These are phyloP conservation scores for Paratilapia polleni DNA, from an alignment of 2,113 vertebrate species.

Conservation along the genomic window DNA sequence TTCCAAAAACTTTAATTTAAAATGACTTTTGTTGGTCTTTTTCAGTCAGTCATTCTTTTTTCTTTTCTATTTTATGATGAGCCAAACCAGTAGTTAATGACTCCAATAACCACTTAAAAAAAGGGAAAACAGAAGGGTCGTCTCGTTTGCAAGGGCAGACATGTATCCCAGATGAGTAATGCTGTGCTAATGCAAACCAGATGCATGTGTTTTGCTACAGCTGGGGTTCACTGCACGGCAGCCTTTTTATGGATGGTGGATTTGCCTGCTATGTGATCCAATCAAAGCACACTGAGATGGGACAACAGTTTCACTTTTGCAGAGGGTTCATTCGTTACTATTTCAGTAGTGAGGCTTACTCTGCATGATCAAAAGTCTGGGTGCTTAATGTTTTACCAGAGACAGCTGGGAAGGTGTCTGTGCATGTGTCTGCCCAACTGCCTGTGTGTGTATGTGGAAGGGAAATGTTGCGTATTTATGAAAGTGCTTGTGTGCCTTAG, in stretches of 20 bases:
- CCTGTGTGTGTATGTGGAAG: not conserved
- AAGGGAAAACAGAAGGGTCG: constrained; percentile 57
- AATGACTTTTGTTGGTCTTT: not conserved
- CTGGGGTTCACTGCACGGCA: constrained; percentile 26
- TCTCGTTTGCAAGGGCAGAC: constrained; percentile 26
- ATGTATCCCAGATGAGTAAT: constrained; percentile 49
- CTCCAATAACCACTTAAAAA: constrained; percentile 60
- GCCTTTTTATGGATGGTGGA: constrained; percentile 33
- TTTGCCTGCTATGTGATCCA: constrained; percentile 38
- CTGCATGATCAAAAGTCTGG: constrained; percentile 58
- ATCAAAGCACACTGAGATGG: constrained; percentile 44
- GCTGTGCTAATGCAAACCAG: constrained; percentile 59
- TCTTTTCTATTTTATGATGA: constrained; percentile 43
- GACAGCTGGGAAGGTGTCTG: constrained; percentile 47
- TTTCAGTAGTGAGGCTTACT: constrained; percentile 53
- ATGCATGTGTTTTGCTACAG: constrained; percentile 48
- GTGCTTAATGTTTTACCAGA: constrained; percentile 59
- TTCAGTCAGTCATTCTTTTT: constrained; percentile 7
- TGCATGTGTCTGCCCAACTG: constrained; percentile 11
- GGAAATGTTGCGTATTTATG: not conserved
- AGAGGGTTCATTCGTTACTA: constrained; percentile 60
- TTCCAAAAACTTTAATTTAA: constrained; percentile 14
- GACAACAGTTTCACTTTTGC: constrained; percentile 53
- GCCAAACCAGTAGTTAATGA: constrained; percentile 66
- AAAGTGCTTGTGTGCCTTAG: constrained; percentile 1